Base-by-base conservation (phyloP, 2,888 invertebrate genomes). In the Amphipoea lucens region DNA sequence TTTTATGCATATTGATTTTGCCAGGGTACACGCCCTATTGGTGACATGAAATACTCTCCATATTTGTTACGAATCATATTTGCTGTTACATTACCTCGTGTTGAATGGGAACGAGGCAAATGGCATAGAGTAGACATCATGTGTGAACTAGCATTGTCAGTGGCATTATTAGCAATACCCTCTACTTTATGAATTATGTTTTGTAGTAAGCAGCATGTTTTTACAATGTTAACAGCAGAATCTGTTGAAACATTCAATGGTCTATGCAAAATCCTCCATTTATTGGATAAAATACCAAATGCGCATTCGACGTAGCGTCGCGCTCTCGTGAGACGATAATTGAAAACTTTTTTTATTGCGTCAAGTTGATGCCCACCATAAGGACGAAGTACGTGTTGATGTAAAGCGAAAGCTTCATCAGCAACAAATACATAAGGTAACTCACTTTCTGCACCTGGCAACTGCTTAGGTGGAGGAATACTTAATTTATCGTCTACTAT, bases 401-500 rank as follows among this genome's bases (percentile, higher is more conserved):
- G 85, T 75, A 89, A 76, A 77, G 87, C 85, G 78, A 89, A 90
- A 48, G 88, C 85, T 83, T 88, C 87, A 77, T 88, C 89, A 48
- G 62, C 89, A 74, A 90, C 87, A 78, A 90, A 85, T 45, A 89
- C 88, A 86, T 82, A 89, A 73, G 82, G 85, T 69, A 83, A 67
- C 40, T 78, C 76, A 66, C 66, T 63, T 23, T 42, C 81, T 57
- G 70, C 72, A 65, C 76, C 80, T 78, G 82, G 76, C 63, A 82
- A 69, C 40, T 78, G 79, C 68, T 71, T 81, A 63, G 85, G 74
- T 79, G 36, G 75, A 67, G 85, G 86, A 63, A 86, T 75, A 70
- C 78, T 75, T 81, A 86, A 88, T 83, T 42, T 72, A 67, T 87
- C 73, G 70, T 72, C 76, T 81, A 67, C 70, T 71, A 88, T 42